Evolutionary conservation across 30 jellyfish, hydroid and myxozoan genomes (phyloP).

Genomic region (Hydra vulgaris): DNA sequence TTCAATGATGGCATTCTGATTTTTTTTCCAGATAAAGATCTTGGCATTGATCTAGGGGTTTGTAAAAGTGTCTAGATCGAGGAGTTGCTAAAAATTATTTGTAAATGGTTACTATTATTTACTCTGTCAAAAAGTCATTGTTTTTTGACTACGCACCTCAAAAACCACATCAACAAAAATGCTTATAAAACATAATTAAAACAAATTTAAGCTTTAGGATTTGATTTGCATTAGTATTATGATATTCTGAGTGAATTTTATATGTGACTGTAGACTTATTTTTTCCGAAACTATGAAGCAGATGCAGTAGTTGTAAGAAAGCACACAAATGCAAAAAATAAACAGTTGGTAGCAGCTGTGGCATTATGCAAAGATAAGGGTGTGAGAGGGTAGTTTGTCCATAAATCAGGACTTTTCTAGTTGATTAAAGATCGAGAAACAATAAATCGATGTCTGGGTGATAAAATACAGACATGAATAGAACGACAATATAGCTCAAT

Average conservation of each 20-base stretch:
- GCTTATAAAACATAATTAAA: neutral
- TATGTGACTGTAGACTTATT: slow-evolving; percentile 7
- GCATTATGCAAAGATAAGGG: slow-evolving; percentile 1
- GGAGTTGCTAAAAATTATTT: neutral
- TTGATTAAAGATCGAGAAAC: slow-evolving; percentile 3
- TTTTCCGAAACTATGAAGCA: neutral
- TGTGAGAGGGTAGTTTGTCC: neutral
- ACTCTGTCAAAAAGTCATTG: neutral
- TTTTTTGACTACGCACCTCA: slow-evolving; percentile 11
- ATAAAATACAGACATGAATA: neutral
- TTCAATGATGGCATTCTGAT: neutral
- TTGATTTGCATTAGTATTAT: neutral
- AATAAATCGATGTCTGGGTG: too few species aligned
- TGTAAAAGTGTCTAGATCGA: neutral
- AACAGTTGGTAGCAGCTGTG: slow-evolving; percentile 3
- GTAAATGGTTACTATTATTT: neutral
- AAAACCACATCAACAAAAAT: slow-evolving; percentile 13
- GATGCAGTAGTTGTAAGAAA: slow-evolving; percentile 4
- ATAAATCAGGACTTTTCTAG: neutral
- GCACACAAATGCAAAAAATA: too few species aligned
- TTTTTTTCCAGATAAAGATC: too few species aligned
- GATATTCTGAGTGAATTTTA: neutral
- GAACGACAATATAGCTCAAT: neutral
- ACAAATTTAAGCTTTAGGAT: neutral
- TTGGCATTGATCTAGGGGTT: neutral